Evolutionary conservation across 2,113 vertebrate genomes (phyloP).

Genomic region (Pterocles burchelli): DNA sequence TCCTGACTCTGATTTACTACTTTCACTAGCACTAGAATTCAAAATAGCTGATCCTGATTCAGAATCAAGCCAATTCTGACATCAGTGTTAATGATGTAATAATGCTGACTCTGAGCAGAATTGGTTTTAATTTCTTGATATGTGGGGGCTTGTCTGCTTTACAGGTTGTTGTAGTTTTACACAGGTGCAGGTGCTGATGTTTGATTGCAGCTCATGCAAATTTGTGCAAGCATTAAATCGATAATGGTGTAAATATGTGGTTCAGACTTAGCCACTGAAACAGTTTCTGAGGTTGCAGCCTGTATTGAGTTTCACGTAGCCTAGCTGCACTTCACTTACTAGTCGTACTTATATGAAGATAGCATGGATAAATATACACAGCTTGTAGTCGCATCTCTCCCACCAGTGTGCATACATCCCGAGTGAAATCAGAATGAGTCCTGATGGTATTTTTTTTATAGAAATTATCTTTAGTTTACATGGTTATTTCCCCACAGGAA

Average conservation of each 20-base stretch:
- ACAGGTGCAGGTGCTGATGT: not conserved
- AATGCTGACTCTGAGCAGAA: not conserved
- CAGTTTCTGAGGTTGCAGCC: not conserved
- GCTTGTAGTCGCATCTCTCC: not conserved
- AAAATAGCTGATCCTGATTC: not conserved
- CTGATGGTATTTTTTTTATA: not conserved
- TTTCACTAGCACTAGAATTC: not conserved
- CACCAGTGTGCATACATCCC: not conserved
- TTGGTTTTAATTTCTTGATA: not conserved
- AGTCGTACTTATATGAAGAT: not conserved
- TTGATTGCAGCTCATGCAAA: not conserved
- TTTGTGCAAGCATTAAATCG: not conserved
- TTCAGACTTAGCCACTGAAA: not conserved
- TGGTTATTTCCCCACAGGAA: not conserved
- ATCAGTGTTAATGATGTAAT: not conserved
- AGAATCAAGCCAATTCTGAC: not conserved
- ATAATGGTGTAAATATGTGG: not conserved
- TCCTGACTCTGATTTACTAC: not conserved
- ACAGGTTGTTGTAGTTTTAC: not conserved
- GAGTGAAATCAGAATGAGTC: not conserved
- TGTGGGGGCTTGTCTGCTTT: not conserved
- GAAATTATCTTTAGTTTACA: not conserved
- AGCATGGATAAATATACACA: not conserved
- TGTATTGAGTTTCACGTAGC: not conserved
- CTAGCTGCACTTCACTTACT: not conserved